Conservation (phyloP, 2,888 invertebrate species). For the Brachypalpus laphriformis region DNA sequence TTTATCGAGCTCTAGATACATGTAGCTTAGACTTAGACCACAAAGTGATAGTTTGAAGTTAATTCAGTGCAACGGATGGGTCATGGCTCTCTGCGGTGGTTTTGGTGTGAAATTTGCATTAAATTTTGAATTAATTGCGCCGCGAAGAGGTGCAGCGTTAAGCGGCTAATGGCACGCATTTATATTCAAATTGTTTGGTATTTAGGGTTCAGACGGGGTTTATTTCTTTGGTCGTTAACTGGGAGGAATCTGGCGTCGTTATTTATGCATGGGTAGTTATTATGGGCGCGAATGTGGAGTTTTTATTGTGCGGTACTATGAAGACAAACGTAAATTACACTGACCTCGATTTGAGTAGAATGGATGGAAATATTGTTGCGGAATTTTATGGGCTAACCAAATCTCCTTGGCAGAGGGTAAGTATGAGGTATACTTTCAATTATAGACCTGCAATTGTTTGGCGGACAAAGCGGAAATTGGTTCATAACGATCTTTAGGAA, state of each 20-base stretch:
- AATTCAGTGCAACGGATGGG: conserved; percentile 48
- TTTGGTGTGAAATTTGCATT: conserved; percentile 54
- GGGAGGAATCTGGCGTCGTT: conserved; percentile 35
- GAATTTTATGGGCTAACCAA: conserved; percentile 8
- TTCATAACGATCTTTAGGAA: no score
- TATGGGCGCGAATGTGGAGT: conserved; percentile 7
- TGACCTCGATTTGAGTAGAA: conserved; percentile 38
- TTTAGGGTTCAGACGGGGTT: conserved; percentile 52
- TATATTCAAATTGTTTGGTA: conserved; percentile 65
- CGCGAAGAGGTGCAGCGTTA: conserved; percentile 54
- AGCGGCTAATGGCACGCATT: conserved; percentile 61
- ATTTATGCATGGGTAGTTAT: conserved; percentile 47
- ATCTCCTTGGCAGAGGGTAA: background rate
- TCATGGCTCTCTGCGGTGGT: conserved; percentile 21
- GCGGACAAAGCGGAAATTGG: background rate
- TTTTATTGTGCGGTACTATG: background rate
- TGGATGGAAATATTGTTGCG: background rate
- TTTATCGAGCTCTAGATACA: background rate
- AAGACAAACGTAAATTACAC: conserved; percentile 13
- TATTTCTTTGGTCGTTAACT: conserved; percentile 19
- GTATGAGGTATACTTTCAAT: conserved; percentile 10
- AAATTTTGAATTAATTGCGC: conserved; percentile 65
- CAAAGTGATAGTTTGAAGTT: conserved; percentile 39
- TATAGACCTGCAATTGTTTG: conserved; percentile 4
- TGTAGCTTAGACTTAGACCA: background rate